Evolutionary conservation across 92 coral and sea anemone species (phyloP).

Genomic region (Epizoanthus ramosus): DNA sequence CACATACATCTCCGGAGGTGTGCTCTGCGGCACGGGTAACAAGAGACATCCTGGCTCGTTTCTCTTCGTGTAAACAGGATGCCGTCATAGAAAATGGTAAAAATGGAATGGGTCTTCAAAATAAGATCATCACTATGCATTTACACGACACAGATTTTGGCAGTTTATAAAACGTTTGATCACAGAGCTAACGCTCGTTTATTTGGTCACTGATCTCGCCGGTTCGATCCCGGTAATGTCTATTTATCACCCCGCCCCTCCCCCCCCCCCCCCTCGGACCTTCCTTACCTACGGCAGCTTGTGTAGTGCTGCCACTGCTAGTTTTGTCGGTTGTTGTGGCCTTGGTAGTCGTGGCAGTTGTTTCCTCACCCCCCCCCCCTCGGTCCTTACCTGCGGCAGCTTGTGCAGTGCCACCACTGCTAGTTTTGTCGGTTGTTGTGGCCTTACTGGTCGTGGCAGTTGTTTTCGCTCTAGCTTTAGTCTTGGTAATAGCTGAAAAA

Average conservation of each 20-base stretch:
- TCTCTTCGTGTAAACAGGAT: too few species aligned
- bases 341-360: constrained; percentile 4
- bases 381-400: background rate
- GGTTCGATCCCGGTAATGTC: too few species aligned
- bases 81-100: too few species aligned
- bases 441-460: constrained; percentile 1
- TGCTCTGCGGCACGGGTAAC: too few species aligned
- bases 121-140: background rate
- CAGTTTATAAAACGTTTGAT: too few species aligned
- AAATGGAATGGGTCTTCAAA: background rate
- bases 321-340: background rate
- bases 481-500: constrained; percentile 10
- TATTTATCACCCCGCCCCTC: too few species aligned
- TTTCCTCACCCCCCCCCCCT: background rate
- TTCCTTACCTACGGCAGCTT: constrained; percentile 1
- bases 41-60: too few species aligned
- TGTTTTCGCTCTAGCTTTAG: constrained; percentile 21
- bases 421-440: background rate
- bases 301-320: background rate
- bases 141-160: too few species aligned
- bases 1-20: too few species aligned
- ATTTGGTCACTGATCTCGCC: too few species aligned
- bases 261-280: too few species aligned
- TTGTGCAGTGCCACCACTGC: background rate
- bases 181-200: too few species aligned